phyloP scores from a whole-genome alignment of 2,888 invertebrate species.

The Hyppa rectilinea region DNA sequence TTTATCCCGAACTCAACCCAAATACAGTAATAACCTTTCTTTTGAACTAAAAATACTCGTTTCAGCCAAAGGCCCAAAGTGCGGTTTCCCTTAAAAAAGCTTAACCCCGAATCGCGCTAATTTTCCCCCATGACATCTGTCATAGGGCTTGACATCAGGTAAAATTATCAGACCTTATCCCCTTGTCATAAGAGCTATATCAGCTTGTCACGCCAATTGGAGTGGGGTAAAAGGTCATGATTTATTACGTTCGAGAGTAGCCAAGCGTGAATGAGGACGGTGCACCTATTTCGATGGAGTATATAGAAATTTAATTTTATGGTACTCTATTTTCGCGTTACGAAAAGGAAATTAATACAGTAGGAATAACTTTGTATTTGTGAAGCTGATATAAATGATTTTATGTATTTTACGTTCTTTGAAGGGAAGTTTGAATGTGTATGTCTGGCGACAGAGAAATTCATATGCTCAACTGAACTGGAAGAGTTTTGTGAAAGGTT shows the following conservation, averaged over 20 bases:
- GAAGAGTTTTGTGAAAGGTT: constrained; percentile 23
- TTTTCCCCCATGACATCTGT: constrained; percentile 59
- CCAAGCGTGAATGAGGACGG: constrained; percentile 71
- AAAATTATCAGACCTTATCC: constrained; percentile 33
- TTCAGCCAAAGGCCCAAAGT: constrained; percentile 17
- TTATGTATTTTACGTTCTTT: constrained; percentile 3
- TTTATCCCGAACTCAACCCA: not conserved
- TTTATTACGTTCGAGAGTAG: constrained; percentile 73
- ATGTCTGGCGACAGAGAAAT: not conserved
- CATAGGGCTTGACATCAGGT: constrained; percentile 27
- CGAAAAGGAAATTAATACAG: constrained; percentile 50
- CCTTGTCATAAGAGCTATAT: constrained; percentile 54
- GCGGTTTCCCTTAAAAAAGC: constrained; percentile 39
- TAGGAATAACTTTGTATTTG: constrained; percentile 30
- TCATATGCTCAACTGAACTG: constrained; percentile 7
- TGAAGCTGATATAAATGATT: constrained; percentile 27
- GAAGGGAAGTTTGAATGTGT: constrained; percentile 11
- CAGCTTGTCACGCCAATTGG: constrained; percentile 38
- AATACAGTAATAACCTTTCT: constrained; percentile 11
- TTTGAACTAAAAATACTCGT: constrained; percentile 43
- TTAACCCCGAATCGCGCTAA: constrained; percentile 45
- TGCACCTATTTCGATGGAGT: constrained; percentile 55
- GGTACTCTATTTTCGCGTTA: constrained; percentile 38
- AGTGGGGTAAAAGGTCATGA: constrained; percentile 64
- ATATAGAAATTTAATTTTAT: constrained; percentile 58